A percentile compares a stretch with the other conserved stretches of the same genome.
These are phyloP conservation scores for Neotoxoptera formosana DNA, from an alignment of 1,140 invertebrate species.

Conservation along the genomic window DNA sequence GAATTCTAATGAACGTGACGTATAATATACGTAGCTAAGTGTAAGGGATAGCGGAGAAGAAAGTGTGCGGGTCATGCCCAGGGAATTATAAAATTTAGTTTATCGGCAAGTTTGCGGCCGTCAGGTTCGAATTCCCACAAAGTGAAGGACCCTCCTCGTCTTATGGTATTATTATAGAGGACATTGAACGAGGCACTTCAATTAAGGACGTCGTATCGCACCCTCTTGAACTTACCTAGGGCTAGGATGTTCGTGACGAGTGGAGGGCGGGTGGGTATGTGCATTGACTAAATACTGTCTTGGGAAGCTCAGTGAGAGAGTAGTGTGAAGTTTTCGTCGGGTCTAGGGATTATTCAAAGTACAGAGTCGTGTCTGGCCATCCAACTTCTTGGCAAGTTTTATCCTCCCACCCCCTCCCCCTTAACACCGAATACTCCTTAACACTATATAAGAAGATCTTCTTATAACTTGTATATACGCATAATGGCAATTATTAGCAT, in stretches of 20 bases:
- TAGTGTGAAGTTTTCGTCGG: constrained; percentile 51
- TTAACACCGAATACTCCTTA: not conserved
- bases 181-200: constrained; percentile 56
- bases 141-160: constrained; percentile 45
- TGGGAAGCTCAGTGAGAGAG: constrained; percentile 31
- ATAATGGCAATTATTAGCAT: not conserved
- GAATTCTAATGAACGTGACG: constrained; percentile 36
- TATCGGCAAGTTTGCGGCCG: constrained; percentile 56
- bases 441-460: not conserved
- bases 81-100: constrained; percentile 58
- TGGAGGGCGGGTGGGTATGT: not conserved
- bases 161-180: constrained; percentile 52
- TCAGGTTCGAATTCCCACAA: constrained; percentile 55
- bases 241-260: not conserved
- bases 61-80: constrained; percentile 6
- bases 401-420: not conserved
- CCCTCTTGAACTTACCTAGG: constrained; percentile 38
- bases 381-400: constrained; percentile 57
- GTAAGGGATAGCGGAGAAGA: not conserved
- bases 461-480: not conserved
- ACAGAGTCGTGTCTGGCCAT: constrained; percentile 56
- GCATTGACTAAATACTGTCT: constrained; percentile 56
- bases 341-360: constrained; percentile 57
- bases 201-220: constrained; percentile 36
- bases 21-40: not conserved